These are phyloP conservation scores for Caradrina clavipalpis DNA, from an alignment of 2,888 invertebrate genomes.

Conservation along the genomic window DNA sequence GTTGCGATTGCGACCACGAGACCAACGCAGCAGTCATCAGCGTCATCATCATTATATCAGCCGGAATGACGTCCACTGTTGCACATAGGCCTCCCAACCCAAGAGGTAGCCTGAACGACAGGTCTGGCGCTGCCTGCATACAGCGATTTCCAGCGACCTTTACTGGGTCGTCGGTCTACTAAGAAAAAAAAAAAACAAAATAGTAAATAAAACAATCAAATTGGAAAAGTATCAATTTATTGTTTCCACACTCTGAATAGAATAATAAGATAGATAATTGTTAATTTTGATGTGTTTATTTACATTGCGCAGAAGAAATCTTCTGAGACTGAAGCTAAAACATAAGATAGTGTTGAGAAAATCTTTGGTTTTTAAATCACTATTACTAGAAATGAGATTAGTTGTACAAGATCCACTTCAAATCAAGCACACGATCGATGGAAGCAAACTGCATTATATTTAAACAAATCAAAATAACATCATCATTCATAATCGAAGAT, in stretches of 20 bases:
- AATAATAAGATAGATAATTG: constrained; percentile 73
- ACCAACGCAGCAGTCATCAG: no score
- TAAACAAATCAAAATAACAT: not conserved
- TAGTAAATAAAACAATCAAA: constrained; percentile 64
- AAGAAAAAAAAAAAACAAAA: not conserved
- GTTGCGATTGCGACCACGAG: no score
- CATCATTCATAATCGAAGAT: not conserved
- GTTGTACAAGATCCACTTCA: constrained; percentile 6
- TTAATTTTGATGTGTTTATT: constrained; percentile 67
- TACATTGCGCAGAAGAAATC: constrained; percentile 66
- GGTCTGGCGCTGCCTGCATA: no score
- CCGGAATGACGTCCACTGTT: no score
- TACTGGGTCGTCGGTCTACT: no score
- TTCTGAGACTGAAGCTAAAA: constrained; percentile 30
- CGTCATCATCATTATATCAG: no score
- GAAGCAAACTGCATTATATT: not conserved
- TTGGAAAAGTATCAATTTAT: constrained; percentile 89
- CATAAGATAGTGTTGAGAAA: constrained; percentile 62
- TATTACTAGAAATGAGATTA: constrained; percentile 25
- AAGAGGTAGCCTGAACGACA: no score
- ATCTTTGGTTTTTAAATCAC: constrained; percentile 77
- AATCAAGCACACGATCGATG: not conserved
- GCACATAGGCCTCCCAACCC: no score
- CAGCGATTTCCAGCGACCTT: no score
- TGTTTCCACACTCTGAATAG: constrained; percentile 82